Evolutionary conservation across 2,888 invertebrate species (phyloP).

Genomic region (Hybos culiciformis): DNA sequence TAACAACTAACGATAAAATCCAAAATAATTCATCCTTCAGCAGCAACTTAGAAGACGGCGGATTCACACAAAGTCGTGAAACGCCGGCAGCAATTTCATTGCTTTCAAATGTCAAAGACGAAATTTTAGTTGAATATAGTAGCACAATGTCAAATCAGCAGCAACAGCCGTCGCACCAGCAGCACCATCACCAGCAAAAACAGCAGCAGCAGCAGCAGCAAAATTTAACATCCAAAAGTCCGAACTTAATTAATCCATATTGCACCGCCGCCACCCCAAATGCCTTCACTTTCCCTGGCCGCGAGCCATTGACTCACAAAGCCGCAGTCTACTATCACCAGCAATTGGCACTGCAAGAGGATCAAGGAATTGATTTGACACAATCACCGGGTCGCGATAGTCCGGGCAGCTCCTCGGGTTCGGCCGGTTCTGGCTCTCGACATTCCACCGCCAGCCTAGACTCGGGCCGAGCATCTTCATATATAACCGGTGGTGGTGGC

Average conservation of each 20-base stretch:
- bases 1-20: conserved; percentile 12
- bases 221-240: conserved; percentile 16
- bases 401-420: conserved; percentile 77
- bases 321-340: conserved; percentile 69
- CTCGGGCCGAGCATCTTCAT: conserved; percentile 81
- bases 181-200: conserved; percentile 37
- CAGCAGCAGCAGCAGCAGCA: no score
- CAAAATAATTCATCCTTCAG: conserved; percentile 31
- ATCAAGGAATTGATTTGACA: conserved; percentile 79
- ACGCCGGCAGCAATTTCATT: conserved; percentile 26
- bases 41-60: conserved; percentile 36
- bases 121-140: conserved; percentile 15
- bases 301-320: conserved; percentile 56
- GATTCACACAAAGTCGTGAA: conserved; percentile 34
- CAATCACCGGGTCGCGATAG: conserved; percentile 90
- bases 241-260: conserved; percentile 14
- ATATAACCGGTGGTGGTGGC: conserved; percentile 40
- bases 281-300: conserved; percentile 58
- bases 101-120: conserved; percentile 8
- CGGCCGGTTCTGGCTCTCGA: conserved; percentile 73
- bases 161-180: conserved; percentile 48
- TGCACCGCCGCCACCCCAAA: conserved; percentile 26
- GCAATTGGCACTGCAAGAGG: conserved; percentile 69
- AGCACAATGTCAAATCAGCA: no score
- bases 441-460: conserved; percentile 78